Conservation (phyloP, 2,113 vertebrate species). For the Mus spicilegus region DNA sequence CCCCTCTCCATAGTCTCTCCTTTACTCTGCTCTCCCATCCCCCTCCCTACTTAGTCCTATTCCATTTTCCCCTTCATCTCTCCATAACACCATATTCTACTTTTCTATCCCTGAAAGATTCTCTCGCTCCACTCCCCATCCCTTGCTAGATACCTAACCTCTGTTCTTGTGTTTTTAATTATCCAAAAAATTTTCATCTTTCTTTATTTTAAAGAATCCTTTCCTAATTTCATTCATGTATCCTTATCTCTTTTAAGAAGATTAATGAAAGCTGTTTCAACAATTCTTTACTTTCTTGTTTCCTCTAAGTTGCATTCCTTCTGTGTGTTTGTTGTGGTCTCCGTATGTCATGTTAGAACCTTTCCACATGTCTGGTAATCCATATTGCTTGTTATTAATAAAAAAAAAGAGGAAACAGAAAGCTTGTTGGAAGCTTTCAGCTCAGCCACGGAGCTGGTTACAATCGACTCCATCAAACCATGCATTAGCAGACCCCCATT, state of each 20-base stretch:
- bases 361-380: background rate
- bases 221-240: conserved; percentile 20
- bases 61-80: background rate
- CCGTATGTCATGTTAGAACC: background rate
- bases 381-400: conserved; percentile 48
- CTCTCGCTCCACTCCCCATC: background rate
- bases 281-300: background rate
- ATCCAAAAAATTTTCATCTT: background rate
- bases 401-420: background rate
- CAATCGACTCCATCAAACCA: background rate
- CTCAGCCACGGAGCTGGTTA: background rate
- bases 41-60: background rate
- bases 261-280: conserved; percentile 57
- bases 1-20: background rate
- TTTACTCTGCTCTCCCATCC: background rate
- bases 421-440: background rate
- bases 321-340: conserved; percentile 28
- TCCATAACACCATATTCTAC: too few relatives aligned
- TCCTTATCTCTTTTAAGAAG: conserved; percentile 44
- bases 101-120: background rate
- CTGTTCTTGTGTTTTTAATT: conserved; percentile 22
- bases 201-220: conserved; percentile 31
- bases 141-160: background rate
- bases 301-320: conserved; percentile 28
- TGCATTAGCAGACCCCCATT: background rate